Evolutionary conservation across 2,113 vertebrate species (phyloP), one percentile per base, ranked within the genome.

Genomic region (Noturus placidus): DNA sequence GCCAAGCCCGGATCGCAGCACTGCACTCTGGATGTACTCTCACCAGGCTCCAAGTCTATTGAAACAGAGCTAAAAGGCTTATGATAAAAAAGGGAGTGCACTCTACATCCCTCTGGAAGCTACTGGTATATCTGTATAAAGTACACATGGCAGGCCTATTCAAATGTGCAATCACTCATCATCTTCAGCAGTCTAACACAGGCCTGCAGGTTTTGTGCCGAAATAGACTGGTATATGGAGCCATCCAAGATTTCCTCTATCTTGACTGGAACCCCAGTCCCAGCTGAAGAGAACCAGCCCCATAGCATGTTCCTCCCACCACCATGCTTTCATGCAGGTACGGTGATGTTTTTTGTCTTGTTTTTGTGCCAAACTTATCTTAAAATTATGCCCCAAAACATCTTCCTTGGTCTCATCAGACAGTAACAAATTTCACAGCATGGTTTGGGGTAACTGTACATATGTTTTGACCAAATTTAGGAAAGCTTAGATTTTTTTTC

Each of bases 1-100:
- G 92, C 93, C 93, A 92, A 90, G 93, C 90, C 90, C 17, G 61
- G 30, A 91, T 90, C 92, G 88, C 90, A 83, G 91, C 93, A 88
- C 90, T 91, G 93, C 70, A 61, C 70, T 77, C 69, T 86, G 30
- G 81, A 54, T 83, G 61, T 63, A 50, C 57, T 79, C 63, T 82
- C 22, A 69, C 82, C 76, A 94, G 92, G 92, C 93, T 92, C 88
- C 88, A 81, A 87, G 86, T 89, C 93, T 93, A 94, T 93, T 92
- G 93, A 94, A 91, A 92, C 84, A 87, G 86, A 89, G 88, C 92
- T 93, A 92, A 94, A 94, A 93, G 92, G 92, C 87, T 91, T 93
- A 92, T 90, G 91, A 93, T 94, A 93, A 94, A 94, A 93, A 93
- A 92, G 72, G 91, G 87, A 52, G 20, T 33, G 56, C 30, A 56